A percentile compares a stretch with the other conserved stretches of the same genome.
Conservation (phyloP, 1,140 invertebrate species). For the Drosophila rhopaloa region DNA sequence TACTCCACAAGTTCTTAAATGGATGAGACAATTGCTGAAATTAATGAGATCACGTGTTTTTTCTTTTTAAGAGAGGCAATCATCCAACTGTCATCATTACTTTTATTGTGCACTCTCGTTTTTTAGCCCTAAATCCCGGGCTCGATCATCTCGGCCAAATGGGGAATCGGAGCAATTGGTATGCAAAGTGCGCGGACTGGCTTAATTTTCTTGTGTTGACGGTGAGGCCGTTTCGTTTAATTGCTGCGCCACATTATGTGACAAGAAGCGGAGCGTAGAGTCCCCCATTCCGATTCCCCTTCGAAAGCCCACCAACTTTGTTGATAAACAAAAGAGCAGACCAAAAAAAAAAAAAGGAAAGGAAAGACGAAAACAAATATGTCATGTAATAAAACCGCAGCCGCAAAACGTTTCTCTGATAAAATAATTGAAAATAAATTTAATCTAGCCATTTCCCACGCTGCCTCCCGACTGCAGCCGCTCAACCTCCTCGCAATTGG, state of each 20-base stretch:
- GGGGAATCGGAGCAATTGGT: slow-evolving; percentile 65
- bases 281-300: slow-evolving; percentile 5
- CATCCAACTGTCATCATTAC: background rate
- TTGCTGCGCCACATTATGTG: slow-evolving; percentile 81
- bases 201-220: slow-evolving; percentile 59
- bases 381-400: slow-evolving; percentile 78
- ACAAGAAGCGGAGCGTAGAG: slow-evolving; percentile 70
- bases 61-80: background rate
- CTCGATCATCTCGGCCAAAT: slow-evolving; percentile 9
- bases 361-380: slow-evolving; percentile 55
- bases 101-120: slow-evolving; percentile 12
- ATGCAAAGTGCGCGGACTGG: slow-evolving; percentile 76
- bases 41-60: background rate
- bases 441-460: slow-evolving; percentile 76
- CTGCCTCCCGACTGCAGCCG: slow-evolving; percentile 26
- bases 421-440: slow-evolving; percentile 80
- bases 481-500: slow-evolving; percentile 46
- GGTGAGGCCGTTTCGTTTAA: slow-evolving; percentile 74
- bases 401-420: slow-evolving; percentile 72
- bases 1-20: no score
- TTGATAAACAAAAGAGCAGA: slow-evolving; percentile 52
- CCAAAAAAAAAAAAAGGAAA: background rate
- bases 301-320: slow-evolving; percentile 9
- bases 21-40: no score
- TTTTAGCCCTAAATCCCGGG: slow-evolving; percentile 8